phyloP scores from a whole-genome alignment of 2,797 vertebrate genomes.

The Melanotaenia trifasciata region DNA sequence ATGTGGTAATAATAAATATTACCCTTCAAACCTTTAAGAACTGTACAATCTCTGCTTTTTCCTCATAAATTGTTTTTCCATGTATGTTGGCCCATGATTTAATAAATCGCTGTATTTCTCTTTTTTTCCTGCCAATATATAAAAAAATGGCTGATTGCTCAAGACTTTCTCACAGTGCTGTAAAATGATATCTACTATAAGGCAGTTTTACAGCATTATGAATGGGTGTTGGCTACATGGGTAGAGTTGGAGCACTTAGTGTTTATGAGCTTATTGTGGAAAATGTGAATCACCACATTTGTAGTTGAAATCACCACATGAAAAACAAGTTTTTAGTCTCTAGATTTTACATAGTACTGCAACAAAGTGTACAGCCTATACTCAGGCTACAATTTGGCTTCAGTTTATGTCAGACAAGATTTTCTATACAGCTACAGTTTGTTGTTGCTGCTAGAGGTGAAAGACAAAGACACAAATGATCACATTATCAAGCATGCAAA shows the following conservation, averaged over 20 bases:
- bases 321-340: neutral
- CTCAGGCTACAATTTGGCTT: neutral
- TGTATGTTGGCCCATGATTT: no score
- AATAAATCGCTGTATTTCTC: neutral
- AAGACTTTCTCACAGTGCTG: no score
- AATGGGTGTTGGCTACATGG: slow-evolving; percentile 1
- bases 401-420: neutral
- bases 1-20: no score
- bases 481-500: slow-evolving; percentile 20
- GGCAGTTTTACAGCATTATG: neutral
- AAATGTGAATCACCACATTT: neutral
- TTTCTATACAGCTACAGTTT: slow-evolving; percentile 1
- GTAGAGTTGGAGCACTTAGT: neutral
- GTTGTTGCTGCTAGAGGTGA: slow-evolving; percentile 9
- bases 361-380: neutral
- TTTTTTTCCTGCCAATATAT: neutral
- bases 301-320: neutral
- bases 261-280: neutral
- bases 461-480: slow-evolving; percentile 15
- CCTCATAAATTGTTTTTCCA: no score
- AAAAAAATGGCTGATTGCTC: no score
- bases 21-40: no score
- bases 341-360: neutral
- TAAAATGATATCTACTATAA: no score
- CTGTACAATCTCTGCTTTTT: no score